A percentile compares a stretch with the other conserved stretches of the same genome.
phyloP scores from a whole-genome alignment of 2,888 invertebrate species.

The Athetis lepigone region DNA sequence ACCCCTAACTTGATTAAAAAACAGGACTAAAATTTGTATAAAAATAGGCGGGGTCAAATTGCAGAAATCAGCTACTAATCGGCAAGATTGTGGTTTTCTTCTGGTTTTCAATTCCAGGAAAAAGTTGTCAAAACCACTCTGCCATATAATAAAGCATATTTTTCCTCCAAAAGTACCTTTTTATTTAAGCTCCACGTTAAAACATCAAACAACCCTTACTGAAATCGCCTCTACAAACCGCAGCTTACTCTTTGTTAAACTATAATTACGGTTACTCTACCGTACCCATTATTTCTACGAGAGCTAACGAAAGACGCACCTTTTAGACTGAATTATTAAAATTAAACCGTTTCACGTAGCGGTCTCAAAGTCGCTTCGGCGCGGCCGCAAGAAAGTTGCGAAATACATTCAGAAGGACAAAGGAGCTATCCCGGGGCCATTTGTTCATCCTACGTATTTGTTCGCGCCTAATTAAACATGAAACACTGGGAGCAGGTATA shows the following conservation, averaged over 20 bases:
- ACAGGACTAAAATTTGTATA: too few species aligned
- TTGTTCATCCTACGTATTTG: constrained; percentile 87
- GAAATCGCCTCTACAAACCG: constrained; percentile 41
- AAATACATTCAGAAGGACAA: constrained; percentile 87
- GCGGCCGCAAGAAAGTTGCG: constrained; percentile 85
- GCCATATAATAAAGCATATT: neutral
- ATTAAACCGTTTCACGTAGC: constrained; percentile 81
- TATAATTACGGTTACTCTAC: constrained; percentile 57
- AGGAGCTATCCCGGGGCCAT: constrained; percentile 83
- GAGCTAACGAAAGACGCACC: constrained; percentile 71
- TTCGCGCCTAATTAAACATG: constrained; percentile 89
- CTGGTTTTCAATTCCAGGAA: neutral
- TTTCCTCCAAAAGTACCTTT: neutral
- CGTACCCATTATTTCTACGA: constrained; percentile 59
- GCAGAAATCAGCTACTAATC: too few species aligned
- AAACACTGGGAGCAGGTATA: constrained; percentile 77
- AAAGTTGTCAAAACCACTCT: neutral
- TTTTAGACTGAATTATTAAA: constrained; percentile 83
- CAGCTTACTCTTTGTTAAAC: constrained; percentile 51
- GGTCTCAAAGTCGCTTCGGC: constrained; percentile 82
- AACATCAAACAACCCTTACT: constrained; percentile 28
- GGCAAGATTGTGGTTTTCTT: too few species aligned
- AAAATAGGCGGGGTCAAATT: too few species aligned
- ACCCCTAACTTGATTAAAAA: too few species aligned
- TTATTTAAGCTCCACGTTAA: neutral